Evolutionary conservation across 2,888 invertebrate species (phyloP).

Genomic region (Nycteola revayana): DNA sequence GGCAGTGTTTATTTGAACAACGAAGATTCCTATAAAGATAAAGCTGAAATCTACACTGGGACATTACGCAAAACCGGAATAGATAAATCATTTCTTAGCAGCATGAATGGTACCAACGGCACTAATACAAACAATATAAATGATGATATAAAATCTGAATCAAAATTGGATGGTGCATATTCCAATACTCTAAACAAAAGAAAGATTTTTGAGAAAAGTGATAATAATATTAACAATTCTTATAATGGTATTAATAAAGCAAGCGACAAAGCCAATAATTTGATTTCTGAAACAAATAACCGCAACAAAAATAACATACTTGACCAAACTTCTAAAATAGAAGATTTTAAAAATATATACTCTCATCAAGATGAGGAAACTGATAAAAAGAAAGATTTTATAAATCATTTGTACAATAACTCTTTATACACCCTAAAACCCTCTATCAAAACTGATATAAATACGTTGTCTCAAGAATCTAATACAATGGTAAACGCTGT

Average conservation of each 20-base stretch:
- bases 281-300: conserved; percentile 26
- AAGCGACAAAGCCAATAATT: conserved; percentile 41
- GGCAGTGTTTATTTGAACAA: conserved; percentile 52
- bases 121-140: conserved; percentile 26
- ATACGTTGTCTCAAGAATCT: conserved; percentile 1
- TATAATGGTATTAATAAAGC: conserved; percentile 34
- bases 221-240: conserved; percentile 36
- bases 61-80: conserved; percentile 49
- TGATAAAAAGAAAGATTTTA: conserved; percentile 40
- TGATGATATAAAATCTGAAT: conserved; percentile 47
- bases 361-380: conserved; percentile 40
- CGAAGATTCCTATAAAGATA: conserved; percentile 58
- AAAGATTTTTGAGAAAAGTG: conserved; percentile 64
- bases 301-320: conserved; percentile 39
- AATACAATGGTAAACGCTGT: background rate
- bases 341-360: conserved; percentile 23
- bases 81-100: conserved; percentile 57
- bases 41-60: conserved; percentile 48
- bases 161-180: conserved; percentile 47
- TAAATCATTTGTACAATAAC: conserved; percentile 59
- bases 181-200: conserved; percentile 66
- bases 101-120: conserved; percentile 38
- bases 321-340: conserved; percentile 25
- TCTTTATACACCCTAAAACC: conserved; percentile 59
- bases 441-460: conserved; percentile 15